Evolutionary conservation across 2,888 invertebrate genomes (phyloP).

Genomic region (Graphium colonna): DNA sequence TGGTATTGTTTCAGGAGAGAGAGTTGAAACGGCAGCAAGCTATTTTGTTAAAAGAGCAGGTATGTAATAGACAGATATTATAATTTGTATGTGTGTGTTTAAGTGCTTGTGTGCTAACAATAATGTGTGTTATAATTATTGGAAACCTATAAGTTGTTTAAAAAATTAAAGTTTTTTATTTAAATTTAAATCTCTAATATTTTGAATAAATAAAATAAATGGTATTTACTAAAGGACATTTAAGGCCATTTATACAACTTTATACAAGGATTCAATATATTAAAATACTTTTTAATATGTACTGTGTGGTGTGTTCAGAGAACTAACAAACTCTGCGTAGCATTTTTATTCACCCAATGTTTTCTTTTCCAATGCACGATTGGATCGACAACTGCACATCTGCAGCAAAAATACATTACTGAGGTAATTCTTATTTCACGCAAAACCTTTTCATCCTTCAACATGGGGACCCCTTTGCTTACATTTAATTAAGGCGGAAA

Average conservation of each 20-base stretch:
- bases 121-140: too few species aligned
- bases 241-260: too few species aligned
- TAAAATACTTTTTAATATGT: too few species aligned
- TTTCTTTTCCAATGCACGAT: conserved; percentile 50
- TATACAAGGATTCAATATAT: too few species aligned
- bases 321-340: too few species aligned
- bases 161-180: too few species aligned
- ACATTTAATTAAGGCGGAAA: background rate
- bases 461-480: background rate
- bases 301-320: background rate
- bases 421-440: conserved; percentile 85
- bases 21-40: conserved; percentile 95
- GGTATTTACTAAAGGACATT: too few species aligned
- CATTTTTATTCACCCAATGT: conserved; percentile 37
- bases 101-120: conserved; percentile 19
- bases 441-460: background rate
- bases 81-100: conserved; percentile 34
- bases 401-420: conserved; percentile 90
- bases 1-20: conserved; percentile 88
- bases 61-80: conserved; percentile 62
- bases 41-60: conserved; percentile 94
- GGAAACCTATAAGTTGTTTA: conserved; percentile 4
- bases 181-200: too few species aligned
- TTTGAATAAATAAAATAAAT: too few species aligned
- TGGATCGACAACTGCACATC: conserved; percentile 46